phyloP scores from a whole-genome alignment of 2,888 invertebrate species.

The Cancer borealis region DNA sequence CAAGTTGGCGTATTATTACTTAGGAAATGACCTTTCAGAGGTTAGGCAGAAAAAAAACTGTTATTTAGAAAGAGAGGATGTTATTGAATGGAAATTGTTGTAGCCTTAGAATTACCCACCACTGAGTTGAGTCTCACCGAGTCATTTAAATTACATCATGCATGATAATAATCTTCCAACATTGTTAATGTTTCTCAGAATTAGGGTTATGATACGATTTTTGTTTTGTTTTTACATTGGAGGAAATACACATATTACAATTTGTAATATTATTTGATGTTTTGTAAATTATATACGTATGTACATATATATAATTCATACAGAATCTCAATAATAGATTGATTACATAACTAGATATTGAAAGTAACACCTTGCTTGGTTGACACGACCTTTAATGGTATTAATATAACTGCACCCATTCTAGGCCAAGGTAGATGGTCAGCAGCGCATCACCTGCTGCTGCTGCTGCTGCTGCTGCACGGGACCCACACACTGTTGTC shows the following conservation, averaged over 20 bases:
- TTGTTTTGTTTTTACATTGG: background rate
- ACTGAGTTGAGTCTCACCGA: background rate
- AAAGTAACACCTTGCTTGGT: too few relatives aligned
- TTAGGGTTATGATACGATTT: background rate
- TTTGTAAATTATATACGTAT: background rate
- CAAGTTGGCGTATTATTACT: background rate
- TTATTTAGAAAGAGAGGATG: constrained; percentile 38
- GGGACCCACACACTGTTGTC: background rate
- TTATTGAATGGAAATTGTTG: background rate
- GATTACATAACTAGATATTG: too few relatives aligned
- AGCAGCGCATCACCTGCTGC: background rate
- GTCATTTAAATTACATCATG: background rate
- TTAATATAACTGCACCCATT: background rate
- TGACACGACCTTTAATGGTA: background rate
- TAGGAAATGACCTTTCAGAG: background rate
- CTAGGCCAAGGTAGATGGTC: background rate
- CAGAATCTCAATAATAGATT: too few relatives aligned
- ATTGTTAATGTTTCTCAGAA: background rate
- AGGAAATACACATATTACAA: background rate
- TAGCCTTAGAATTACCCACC: background rate
- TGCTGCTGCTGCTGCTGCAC: background rate
- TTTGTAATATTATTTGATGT: background rate
- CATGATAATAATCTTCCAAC: background rate
- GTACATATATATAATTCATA: too few relatives aligned
- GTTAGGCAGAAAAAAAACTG: background rate